Percentiles rank a stretch among this genome's conserved stretches.
Evolutionary conservation across 1,140 invertebrate species (phyloP).

Genomic region (Medauroidea extradentata): DNA sequence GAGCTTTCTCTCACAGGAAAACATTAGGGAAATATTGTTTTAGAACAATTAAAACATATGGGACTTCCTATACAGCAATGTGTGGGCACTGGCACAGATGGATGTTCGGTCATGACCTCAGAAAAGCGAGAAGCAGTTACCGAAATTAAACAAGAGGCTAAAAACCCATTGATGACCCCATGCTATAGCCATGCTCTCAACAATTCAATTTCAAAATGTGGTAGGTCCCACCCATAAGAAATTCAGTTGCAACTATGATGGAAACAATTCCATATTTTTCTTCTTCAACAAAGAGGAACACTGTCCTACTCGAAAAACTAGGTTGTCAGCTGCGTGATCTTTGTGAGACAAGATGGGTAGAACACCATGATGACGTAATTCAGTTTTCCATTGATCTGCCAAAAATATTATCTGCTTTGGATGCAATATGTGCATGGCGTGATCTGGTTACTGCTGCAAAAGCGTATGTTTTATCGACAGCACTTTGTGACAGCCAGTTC

Average conservation of each 20-base stretch:
- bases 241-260: conserved; percentile 25
- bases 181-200: conserved; percentile 19
- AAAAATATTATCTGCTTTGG: not conserved
- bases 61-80: conserved; percentile 22
- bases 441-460: conserved; percentile 1
- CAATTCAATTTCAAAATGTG: conserved; percentile 19
- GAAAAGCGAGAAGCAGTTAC: conserved; percentile 22
- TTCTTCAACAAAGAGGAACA: conserved; percentile 22
- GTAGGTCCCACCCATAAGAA: conserved; percentile 14
- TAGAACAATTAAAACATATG: conserved; percentile 20
- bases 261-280: conserved; percentile 27
- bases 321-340: conserved; percentile 7
- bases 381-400: conserved; percentile 19
- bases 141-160: conserved; percentile 18
- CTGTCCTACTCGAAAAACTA: too few species aligned
- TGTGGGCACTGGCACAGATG: conserved; percentile 26
- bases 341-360: conserved; percentile 25
- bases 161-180: too few species aligned
- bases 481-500: not conserved
- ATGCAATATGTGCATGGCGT: not conserved
- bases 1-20: conserved; percentile 22
- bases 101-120: conserved; percentile 29
- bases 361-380: conserved; percentile 18
- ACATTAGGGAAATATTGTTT: conserved; percentile 20
- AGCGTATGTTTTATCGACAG: not conserved